Evolutionary conservation across 2,113 vertebrate species (phyloP), one percentile per base, ranked within the genome.

Genomic region (Aramus guarauna): DNA sequence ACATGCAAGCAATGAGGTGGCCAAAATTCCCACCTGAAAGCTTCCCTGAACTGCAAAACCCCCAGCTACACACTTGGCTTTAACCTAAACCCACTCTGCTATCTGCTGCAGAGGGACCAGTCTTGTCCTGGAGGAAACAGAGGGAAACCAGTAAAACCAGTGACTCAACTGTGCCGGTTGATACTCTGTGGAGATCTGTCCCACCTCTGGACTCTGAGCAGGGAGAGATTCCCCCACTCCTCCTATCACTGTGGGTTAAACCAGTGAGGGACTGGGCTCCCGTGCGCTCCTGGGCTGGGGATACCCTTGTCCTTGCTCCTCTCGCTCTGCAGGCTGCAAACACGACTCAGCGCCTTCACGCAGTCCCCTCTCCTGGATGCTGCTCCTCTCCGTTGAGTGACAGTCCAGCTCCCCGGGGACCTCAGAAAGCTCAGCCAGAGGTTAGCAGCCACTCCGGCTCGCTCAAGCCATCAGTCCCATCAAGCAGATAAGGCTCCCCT

Each of bases 401-500:
- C 29, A 12, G 15, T 9, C 34, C 1, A 0, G 68, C 63, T 94
- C 64, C 75, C 45, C 2, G 0, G 82, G 66, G 75, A 5, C 41
- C 73, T 71, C 0, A 1, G 32, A 74, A 53, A 96, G 95, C 95
- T 96, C 78, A 86, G 94, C 92, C 96, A 90, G 92, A 78, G 95
- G 93, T 94, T 96, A 94, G 95, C 94, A 95, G 84, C 93, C 94
- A 67, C 95, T 66, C 83, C 0, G 69, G 73, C 96, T 96, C 78
- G 0, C 58, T 56, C 11, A 34, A 91, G 92, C 94, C 95, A 83
- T 72, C 85, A 63, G 76, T 23, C 90, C 88, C 97, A 95, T 64
- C 6, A 1, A 82, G 67, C 56, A 94, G 94, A 98, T 97, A 96
- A 94, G 77, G 84, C 52, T 96, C 73, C n/a, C 19, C 80, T 82